Evolutionary conservation across 1,140 invertebrate genomes (phyloP), one percentile per base, ranked within the genome.

Genomic region (Drosophila ambigua): DNA sequence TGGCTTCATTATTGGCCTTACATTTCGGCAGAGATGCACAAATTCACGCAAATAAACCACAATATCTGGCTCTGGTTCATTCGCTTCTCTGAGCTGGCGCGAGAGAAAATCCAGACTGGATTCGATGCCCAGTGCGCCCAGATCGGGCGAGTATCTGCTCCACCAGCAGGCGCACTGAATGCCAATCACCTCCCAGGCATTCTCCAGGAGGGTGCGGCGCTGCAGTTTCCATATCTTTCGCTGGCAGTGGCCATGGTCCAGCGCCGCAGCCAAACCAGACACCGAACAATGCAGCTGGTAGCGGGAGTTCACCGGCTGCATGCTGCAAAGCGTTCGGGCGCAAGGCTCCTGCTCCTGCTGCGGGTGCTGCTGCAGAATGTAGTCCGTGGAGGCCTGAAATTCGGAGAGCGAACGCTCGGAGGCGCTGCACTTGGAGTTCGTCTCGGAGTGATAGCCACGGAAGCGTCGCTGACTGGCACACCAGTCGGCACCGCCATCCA

Each of bases 141-240:
- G 45, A 9, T n/a, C 7, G 7, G 55, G 51, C 35, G 44, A 44
- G 5, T 41, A n/a, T 9, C 5, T 45, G 20, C 23, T 31, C 45
- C 43, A 48, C 39, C 63, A 73, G 15, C n/a, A 35, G 0, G 15
- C 28, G 23, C 51, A 73, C 2, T 44, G 45, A 0, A 52, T 4
- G 2, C 43, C 13, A 5, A 73, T 2, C 9, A 49, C 41, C 15
- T 60, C 9, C 0, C 63, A 15, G 4, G 66, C 50, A 24, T 85
- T 85, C n/a, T 59, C 16, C 5, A 60, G 31, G 31, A 81, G 9
- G 5, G 64, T n/a, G 4, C 68, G 73, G 7, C 72, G 41, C 4
- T 45, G 48, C n/a, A 82, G 39, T 5, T n/a, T 11, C 16, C 24
- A 24, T 11, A 6, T 11, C n/a, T 57, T 8, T 0, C 5, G n/a